These are phyloP conservation scores for Pollachius pollachius DNA, from an alignment of 2,113 vertebrate genomes.

Conservation along the genomic window DNA sequence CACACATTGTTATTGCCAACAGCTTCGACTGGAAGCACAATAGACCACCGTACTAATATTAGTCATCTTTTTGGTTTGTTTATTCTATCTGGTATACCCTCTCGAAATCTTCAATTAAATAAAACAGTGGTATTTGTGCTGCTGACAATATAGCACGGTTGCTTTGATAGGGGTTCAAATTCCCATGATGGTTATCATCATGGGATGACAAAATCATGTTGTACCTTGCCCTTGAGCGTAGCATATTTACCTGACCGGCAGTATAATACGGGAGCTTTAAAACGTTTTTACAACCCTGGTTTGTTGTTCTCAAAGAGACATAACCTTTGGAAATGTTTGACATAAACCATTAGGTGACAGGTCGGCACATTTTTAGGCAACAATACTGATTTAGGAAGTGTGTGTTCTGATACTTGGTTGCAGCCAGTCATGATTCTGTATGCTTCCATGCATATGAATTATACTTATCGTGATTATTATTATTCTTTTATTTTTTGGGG, in stretches of 20 bases:
- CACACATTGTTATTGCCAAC: too few species aligned
- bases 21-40: too few species aligned
- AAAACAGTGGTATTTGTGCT: too few species aligned
- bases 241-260: slow-evolving; percentile 38
- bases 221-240: slow-evolving; percentile 24
- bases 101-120: too few species aligned
- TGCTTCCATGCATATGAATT: background rate
- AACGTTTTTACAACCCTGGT: slow-evolving; percentile 22
- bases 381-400: background rate
- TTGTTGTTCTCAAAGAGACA: background rate
- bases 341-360: slow-evolving; percentile 7
- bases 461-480: background rate
- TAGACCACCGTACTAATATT: too few species aligned
- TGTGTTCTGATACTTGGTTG: background rate
- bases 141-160: too few species aligned
- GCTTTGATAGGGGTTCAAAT: too few species aligned
- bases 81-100: too few species aligned
- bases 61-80: too few species aligned
- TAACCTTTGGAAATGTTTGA: slow-evolving; percentile 55
- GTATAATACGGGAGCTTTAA: slow-evolving; percentile 16
- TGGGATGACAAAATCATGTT: background rate
- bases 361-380: background rate
- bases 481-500: background rate
- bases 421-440: background rate
- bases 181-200: background rate